Conservation (phyloP, 2,113 vertebrate genomes). For the zebrafish (Danio rerio) region GRCz12tu NC_133181.1:43568001-43568500, state of each 20-base stretch:
- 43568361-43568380: not conserved
- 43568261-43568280: constrained; percentile 42
- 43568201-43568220: constrained; percentile 63
- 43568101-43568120: constrained; percentile 50
- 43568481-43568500: too few species aligned
- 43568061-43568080: not conserved
- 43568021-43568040: constrained; percentile 1
- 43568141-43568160: constrained; percentile 50
- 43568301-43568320: not conserved
- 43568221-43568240: constrained; percentile 39
- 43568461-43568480: constrained; percentile 13
- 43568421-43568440: not conserved
- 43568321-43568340: constrained; percentile 8
- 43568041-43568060: not conserved
- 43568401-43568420: not conserved
- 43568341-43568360: not conserved
- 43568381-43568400: constrained; percentile 10
- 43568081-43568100: constrained; percentile 5
- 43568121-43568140: constrained; percentile 66
- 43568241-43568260: constrained; percentile 48
- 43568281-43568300: not conserved
- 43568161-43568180: constrained; percentile 62
- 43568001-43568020: constrained; percentile 63
- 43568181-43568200: constrained; percentile 68
- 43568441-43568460: not conserved